Percentiles rank a stretch among this genome's conserved stretches.
phyloP scores from a whole-genome alignment of 2,113 vertebrate genomes.

The Otolemur garnettii region DNA sequence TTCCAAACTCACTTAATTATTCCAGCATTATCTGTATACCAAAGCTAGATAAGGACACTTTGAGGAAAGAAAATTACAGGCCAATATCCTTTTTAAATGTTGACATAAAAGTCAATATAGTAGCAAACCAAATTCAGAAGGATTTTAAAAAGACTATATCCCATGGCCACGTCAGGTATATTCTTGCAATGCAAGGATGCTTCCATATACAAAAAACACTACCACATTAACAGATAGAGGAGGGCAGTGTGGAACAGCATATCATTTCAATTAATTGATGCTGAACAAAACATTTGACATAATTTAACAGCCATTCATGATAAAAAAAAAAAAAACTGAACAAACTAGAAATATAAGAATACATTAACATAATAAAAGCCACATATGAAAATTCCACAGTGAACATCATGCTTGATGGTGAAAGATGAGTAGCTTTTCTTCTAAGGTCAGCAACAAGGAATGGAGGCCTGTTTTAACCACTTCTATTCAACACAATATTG shows the following conservation, averaged over 20 bases:
- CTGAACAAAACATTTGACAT: not conserved
- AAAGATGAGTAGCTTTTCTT: not conserved
- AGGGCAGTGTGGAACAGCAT: too few species aligned
- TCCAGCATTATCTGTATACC: not conserved
- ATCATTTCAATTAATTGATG: not conserved
- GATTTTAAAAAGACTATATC: not conserved
- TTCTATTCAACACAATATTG: not conserved
- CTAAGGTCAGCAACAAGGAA: not conserved
- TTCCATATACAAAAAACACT: not conserved
- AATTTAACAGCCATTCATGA: not conserved
- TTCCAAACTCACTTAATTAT: not conserved
- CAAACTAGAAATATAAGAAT: not conserved
- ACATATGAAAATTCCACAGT: not conserved
- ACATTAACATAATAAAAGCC: not conserved
- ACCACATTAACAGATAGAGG: not conserved
- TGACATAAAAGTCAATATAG: not conserved
- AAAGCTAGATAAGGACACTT: not conserved
- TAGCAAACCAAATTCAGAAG: not conserved
- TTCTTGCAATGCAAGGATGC: not conserved
- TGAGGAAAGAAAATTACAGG: not conserved
- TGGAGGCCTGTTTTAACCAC: not conserved
- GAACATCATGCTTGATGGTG: not conserved
- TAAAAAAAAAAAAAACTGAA: not conserved
- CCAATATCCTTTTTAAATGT: not conserved
- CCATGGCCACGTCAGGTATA: not conserved